These are phyloP conservation scores for Actenoides hombroni DNA, from an alignment of 2,113 vertebrate genomes.

Conservation along the genomic window DNA sequence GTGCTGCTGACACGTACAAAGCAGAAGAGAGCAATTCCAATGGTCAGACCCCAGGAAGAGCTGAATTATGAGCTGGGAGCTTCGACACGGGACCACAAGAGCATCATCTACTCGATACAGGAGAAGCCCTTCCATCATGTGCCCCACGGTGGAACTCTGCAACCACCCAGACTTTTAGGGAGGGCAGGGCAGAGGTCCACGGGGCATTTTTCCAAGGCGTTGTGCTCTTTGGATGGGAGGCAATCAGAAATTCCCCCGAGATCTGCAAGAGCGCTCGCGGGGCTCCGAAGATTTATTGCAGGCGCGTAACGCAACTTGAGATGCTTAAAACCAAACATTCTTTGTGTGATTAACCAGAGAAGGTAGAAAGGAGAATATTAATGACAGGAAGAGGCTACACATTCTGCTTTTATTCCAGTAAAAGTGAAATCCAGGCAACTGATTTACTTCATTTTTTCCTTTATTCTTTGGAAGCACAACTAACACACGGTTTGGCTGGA, in stretches of 20 bases:
- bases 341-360: not conserved
- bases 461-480: not conserved
- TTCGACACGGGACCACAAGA: accelerated
- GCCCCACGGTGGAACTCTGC: not conserved
- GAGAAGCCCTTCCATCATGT: not conserved
- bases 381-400: not conserved
- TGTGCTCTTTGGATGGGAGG: not conserved
- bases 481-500: not conserved
- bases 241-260: not conserved
- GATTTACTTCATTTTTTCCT: not conserved
- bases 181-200: not conserved
- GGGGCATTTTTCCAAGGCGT: not conserved
- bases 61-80: not conserved
- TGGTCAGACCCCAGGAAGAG: not conserved
- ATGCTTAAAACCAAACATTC: not conserved
- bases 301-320: not conserved
- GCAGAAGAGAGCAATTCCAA: accelerated
- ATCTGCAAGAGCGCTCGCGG: not conserved
- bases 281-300: not conserved
- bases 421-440: not conserved
- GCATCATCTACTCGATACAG: not conserved
- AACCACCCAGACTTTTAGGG: not conserved
- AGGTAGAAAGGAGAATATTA: not conserved
- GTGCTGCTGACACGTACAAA: accelerated
- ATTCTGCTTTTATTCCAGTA: not conserved